These are phyloP conservation scores for Drosophila robusta DNA, from an alignment of 2,888 invertebrate genomes.

Conservation along the genomic window DNA sequence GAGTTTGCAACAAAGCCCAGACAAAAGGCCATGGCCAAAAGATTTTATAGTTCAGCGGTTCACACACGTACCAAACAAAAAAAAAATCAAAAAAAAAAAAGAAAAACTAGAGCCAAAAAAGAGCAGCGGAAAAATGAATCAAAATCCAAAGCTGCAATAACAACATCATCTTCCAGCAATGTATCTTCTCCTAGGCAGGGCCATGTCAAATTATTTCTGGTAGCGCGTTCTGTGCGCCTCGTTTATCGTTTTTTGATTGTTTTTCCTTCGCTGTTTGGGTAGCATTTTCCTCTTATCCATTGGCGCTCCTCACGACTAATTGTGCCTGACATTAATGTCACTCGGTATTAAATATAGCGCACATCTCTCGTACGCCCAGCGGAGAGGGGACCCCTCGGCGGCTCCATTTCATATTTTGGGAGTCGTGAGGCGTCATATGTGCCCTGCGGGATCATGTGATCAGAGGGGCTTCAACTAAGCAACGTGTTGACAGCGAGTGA, in stretches of 20 bases:
- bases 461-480: constrained; percentile 50
- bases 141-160: constrained; percentile 74
- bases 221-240: constrained; percentile 50
- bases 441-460: constrained; percentile 24
- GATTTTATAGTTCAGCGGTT: constrained; percentile 67
- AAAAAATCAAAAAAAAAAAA: constrained; percentile 4
- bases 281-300: constrained; percentile 49
- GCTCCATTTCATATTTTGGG: constrained; percentile 75
- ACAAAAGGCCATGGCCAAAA: constrained; percentile 70
- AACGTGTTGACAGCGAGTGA: constrained; percentile 80
- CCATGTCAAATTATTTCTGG: constrained; percentile 71
- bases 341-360: constrained; percentile 74
- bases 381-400: constrained; percentile 9
- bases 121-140: constrained; percentile 54
- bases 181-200: constrained; percentile 22
- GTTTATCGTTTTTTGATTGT: constrained; percentile 75
- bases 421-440: constrained; percentile 45
- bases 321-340: constrained; percentile 76
- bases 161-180: constrained; percentile 52
- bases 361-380: constrained; percentile 25
- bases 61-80: constrained; percentile 70
- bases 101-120: constrained; percentile 7
- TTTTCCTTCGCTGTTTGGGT: constrained; percentile 46
- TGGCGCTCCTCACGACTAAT: constrained; percentile 61
- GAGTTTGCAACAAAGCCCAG: constrained; percentile 65